Base-by-base conservation (phyloP, 1,140 invertebrate species). In the Temnothorax longispinosus region DNA sequence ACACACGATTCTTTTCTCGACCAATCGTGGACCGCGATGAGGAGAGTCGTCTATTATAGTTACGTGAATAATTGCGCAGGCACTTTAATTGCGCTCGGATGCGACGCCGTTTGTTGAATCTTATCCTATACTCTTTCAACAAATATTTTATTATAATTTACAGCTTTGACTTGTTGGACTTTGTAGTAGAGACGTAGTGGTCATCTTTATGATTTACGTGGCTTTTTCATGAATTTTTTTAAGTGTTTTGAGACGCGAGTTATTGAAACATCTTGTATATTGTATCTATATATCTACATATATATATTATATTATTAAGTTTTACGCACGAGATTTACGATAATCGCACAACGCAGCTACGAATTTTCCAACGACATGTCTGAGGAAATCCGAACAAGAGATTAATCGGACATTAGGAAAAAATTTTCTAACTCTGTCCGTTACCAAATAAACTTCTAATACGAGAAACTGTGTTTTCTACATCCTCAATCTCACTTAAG, bases 401-500 rank as follows among this genome's bases (percentile, higher is more conserved):
- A 27, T 47, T 21, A 27, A 69, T 67, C 4, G 35, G 18, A 32
- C 7, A 50, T 27, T 27, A 27, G 27, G 27, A n/a, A 8, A 54
- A 21, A 74, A 74, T 27, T 58, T 50, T 60, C 13, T 74, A 69
- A 47, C 1, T 71, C 41, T 18, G 21, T 54, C 21, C n/a, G 54
- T 35, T 81, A 44, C 21, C 10, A 47, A 74, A 74, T 84, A 84
- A 74, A 47, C 32, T 71, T 71, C 18, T 44, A 56, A 71, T 71
- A 32, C 15, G 32, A 18, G 15, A 54, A 27, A 27, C 10, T 47
- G 38, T 84, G 6, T 13, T 71, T 54, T 35, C 6, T 35, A 1
- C 7, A 35, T 44, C 4, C n/a, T 32, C 21, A 54, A 10, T 38
- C 54, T 58, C 21, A 60, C 67, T 86, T 67, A 27, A 74, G 74